Conservation (phyloP, 2,888 invertebrate species). For the Strigamia maritima region DNA sequence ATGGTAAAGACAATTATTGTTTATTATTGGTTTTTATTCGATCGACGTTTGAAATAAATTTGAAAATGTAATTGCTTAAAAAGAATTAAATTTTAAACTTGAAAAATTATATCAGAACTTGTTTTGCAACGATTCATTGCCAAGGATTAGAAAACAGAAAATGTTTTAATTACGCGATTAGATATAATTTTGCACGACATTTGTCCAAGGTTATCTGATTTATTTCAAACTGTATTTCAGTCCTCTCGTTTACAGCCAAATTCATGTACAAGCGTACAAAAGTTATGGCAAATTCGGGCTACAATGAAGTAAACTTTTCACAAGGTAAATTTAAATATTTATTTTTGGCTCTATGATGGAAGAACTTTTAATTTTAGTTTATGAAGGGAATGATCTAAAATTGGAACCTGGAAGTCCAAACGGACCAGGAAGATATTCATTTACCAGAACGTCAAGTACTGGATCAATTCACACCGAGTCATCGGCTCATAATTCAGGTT, state of each 20-base stretch:
- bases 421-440: slow-evolving; percentile 57
- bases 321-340: background rate
- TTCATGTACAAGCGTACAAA: background rate
- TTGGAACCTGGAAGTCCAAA: slow-evolving; percentile 60
- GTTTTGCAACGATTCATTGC: background rate
- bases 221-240: background rate
- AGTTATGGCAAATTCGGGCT: slow-evolving; percentile 16
- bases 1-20: background rate
- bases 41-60: background rate
- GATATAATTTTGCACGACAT: background rate
- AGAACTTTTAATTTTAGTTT: background rate
- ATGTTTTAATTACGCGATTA: background rate
- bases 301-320: background rate
- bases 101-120: background rate
- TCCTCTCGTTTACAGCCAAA: background rate
- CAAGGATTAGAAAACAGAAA: background rate
- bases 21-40: background rate
- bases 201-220: background rate
- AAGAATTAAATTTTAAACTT: background rate
- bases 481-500: slow-evolving; percentile 76
- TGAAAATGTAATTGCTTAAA: background rate
- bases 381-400: slow-evolving; percentile 59
- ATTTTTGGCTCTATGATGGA: background rate
- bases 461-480: slow-evolving; percentile 75
- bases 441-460: slow-evolving; percentile 71